phyloP scores from a whole-genome alignment of 1,140 invertebrate genomes.

The Hylyphantes graminicola region DNA sequence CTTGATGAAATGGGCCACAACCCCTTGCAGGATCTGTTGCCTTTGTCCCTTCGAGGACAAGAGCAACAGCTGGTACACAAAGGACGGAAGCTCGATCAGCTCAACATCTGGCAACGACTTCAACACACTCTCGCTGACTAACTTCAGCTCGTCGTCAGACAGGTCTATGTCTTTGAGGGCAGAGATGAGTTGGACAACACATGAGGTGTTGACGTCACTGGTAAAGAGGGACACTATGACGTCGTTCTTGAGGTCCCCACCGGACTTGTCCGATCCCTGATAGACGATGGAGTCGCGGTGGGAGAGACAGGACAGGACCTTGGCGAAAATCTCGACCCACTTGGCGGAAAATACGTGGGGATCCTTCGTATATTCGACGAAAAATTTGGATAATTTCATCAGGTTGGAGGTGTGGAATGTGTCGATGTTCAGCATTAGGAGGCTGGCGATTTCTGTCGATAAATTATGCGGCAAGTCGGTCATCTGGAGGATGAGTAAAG shows the following conservation, averaged over 20 bases:
- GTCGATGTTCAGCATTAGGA: conserved; percentile 32
- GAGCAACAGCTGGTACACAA: conserved; percentile 47
- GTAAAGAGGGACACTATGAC: conserved; percentile 32
- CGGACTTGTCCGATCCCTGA: conserved; percentile 34
- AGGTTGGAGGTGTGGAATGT: conserved; percentile 34
- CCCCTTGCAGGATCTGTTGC: conserved; percentile 5
- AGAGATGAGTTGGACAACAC: conserved; percentile 25
- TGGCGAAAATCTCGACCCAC: conserved; percentile 43
- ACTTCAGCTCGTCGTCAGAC: conserved; percentile 36
- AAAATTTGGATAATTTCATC: conserved; percentile 39
- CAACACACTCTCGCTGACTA: conserved; percentile 11
- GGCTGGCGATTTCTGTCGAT: conserved; percentile 18
- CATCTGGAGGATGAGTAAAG: conserved; percentile 13
- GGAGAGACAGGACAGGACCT: conserved; percentile 23
- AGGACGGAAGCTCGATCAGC: conserved; percentile 31
- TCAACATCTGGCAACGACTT: conserved; percentile 18
- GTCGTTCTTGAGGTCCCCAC: conserved; percentile 31
- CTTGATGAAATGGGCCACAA: conserved; percentile 34
- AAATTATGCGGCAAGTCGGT: not conserved
- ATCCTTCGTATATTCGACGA: conserved; percentile 18
- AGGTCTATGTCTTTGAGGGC: conserved; percentile 46
- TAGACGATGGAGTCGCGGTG: conserved; percentile 37
- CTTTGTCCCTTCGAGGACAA: conserved; percentile 41
- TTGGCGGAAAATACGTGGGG: conserved; percentile 2
- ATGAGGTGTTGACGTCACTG: conserved; percentile 9